Percentiles rank a stretch among this genome's conserved stretches.
These are phyloP conservation scores for Berghia stephanieae DNA, from an alignment of 1,140 invertebrate species.

Conservation along the genomic window DNA sequence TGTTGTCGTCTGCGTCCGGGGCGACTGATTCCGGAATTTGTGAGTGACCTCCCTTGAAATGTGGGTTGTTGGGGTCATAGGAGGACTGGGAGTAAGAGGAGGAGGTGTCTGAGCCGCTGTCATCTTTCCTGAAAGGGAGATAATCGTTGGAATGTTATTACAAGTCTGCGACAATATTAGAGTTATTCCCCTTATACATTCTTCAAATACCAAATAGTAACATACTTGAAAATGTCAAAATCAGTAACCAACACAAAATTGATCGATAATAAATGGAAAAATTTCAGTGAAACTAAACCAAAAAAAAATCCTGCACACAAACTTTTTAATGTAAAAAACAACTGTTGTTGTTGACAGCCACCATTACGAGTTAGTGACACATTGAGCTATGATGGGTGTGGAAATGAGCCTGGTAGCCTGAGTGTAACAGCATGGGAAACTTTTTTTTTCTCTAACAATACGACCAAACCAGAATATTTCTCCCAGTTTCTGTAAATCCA, in stretches of 20 bases:
- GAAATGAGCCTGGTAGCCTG: too few relatives aligned
- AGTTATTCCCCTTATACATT: not conserved
- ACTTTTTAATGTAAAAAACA: too few relatives aligned
- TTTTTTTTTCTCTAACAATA: too few relatives aligned
- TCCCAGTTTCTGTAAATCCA: too few relatives aligned
- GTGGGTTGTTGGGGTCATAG: conserved; percentile 58
- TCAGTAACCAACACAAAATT: not conserved
- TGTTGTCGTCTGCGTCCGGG: conserved; percentile 33
- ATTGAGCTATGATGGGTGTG: too few relatives aligned
- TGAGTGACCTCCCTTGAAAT: conserved; percentile 51
- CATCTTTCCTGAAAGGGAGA: conserved; percentile 30
- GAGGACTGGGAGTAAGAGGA: conserved; percentile 62
- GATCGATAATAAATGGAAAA: too few relatives aligned
- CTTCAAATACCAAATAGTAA: not conserved
- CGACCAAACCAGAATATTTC: too few relatives aligned
- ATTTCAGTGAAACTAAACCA: too few relatives aligned
- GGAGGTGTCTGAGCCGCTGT: conserved; percentile 50
- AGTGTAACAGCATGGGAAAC: too few relatives aligned
- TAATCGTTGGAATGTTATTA: not conserved
- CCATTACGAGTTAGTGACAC: too few relatives aligned
- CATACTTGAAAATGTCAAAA: not conserved
- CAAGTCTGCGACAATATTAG: not conserved
- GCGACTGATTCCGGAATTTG: conserved; percentile 57
- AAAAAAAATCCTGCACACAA: too few relatives aligned
- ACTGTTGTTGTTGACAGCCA: too few relatives aligned